Conservation (phyloP, 1,140 invertebrate species). For the Drosophila ohnishii region DNA sequence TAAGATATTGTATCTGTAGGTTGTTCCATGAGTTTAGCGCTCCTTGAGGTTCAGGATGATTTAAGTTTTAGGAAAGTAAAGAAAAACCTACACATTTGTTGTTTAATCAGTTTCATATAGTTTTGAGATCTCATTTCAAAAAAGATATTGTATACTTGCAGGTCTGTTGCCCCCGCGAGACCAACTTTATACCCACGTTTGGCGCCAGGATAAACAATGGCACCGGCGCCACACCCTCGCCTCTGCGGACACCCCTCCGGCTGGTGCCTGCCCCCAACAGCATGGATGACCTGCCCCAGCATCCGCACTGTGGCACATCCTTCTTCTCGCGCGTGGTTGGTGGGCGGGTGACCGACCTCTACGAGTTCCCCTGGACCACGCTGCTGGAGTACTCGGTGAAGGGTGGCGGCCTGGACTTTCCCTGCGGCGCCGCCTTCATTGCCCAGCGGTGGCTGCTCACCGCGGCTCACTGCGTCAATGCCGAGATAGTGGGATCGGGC, state of each 20-base stretch:
- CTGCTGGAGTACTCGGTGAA: conserved; percentile 50
- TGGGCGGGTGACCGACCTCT: conserved; percentile 36
- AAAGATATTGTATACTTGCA: not conserved
- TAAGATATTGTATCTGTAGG: not conserved
- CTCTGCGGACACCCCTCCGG: not conserved
- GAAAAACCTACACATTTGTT: not conserved
- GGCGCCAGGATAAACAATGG: conserved; percentile 20
- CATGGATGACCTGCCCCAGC: conserved; percentile 39
- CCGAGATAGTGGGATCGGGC: conserved; percentile 82
- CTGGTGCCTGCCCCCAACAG: not conserved
- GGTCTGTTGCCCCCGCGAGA: conserved; percentile 58
- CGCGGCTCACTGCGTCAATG: conserved; percentile 85
- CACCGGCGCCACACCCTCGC: not conserved
- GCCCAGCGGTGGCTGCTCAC: conserved; percentile 84
- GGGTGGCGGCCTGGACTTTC: conserved; percentile 50
- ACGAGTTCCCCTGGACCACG: conserved; percentile 69
- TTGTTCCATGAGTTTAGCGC: not conserved
- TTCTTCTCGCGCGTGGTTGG: conserved; percentile 48
- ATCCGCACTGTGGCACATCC: conserved; percentile 58
- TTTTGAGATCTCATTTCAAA: too few relatives aligned
- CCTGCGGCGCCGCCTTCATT: conserved; percentile 85
- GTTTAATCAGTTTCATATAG: not conserved
- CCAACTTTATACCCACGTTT: conserved; percentile 37
- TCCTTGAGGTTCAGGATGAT: not conserved
- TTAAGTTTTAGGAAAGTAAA: not conserved